Evolutionary conservation across 2,113 vertebrate genomes (phyloP).

Genomic region (Chinchilla lanigera): DNA sequence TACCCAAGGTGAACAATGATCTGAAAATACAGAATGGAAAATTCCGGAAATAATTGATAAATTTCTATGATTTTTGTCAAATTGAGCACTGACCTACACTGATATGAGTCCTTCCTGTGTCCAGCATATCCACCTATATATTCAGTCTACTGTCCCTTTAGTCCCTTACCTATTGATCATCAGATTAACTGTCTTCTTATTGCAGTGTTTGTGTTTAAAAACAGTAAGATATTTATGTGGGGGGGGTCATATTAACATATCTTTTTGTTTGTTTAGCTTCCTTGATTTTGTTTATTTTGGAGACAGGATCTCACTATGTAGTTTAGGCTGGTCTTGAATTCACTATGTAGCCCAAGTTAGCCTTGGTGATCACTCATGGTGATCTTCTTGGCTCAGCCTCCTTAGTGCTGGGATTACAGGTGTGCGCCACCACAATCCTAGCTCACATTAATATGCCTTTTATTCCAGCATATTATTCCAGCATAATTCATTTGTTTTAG

Average conservation of each 20-base stretch:
- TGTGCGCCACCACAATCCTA: background rate
- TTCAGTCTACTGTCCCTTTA: background rate
- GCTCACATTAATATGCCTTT: background rate
- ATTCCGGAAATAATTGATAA: background rate
- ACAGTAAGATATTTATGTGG: background rate
- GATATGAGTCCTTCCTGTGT: background rate
- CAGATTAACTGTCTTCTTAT: background rate
- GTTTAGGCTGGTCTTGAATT: background rate
- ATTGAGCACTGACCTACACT: background rate
- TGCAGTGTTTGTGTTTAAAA: background rate
- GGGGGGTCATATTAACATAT: background rate
- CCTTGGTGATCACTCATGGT: background rate
- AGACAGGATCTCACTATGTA: background rate
- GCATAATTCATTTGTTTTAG: background rate
- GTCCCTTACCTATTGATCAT: background rate
- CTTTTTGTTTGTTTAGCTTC: background rate
- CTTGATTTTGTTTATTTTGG: background rate
- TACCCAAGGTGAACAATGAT: background rate
- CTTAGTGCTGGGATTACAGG: background rate
- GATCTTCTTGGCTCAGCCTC: background rate
- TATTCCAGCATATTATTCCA: background rate
- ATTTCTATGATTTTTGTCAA: background rate
- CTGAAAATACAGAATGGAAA: background rate
- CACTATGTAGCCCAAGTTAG: background rate
- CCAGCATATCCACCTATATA: background rate